phyloP scores from a whole-genome alignment of 2,888 invertebrate genomes.

The Asteroscopus sphinx region DNA sequence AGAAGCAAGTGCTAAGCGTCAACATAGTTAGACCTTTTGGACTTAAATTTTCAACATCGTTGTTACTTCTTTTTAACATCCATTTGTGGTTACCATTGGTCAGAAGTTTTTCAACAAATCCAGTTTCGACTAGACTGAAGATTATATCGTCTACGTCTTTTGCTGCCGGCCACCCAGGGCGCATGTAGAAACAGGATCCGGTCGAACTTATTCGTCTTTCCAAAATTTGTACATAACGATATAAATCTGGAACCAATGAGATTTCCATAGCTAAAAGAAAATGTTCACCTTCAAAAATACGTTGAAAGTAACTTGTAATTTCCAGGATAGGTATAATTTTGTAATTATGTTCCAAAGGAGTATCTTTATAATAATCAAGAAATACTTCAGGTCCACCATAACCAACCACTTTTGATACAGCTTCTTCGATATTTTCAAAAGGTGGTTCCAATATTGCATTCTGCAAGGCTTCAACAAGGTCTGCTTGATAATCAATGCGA shows the following conservation, averaged over 20 bases:
- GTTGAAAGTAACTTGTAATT: slow-evolving; percentile 49
- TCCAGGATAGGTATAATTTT: slow-evolving; percentile 51
- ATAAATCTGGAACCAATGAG: slow-evolving; percentile 45
- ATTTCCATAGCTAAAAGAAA: slow-evolving; percentile 65
- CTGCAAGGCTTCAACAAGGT: slow-evolving; percentile 69
- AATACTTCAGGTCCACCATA: slow-evolving; percentile 66
- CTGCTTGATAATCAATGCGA: slow-evolving; percentile 75
- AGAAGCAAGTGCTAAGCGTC: slow-evolving; percentile 68
- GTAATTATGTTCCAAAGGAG: slow-evolving; percentile 58
- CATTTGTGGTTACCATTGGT: slow-evolving; percentile 34
- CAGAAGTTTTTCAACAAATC: slow-evolving; percentile 58
- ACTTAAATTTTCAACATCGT: slow-evolving; percentile 17
- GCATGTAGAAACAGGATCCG: slow-evolving; percentile 65
- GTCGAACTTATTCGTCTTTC: slow-evolving; percentile 57
- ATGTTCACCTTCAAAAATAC: slow-evolving; percentile 65
- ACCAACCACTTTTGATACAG: slow-evolving; percentile 62
- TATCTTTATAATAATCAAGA: slow-evolving; percentile 60
- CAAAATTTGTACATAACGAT: slow-evolving; percentile 64
- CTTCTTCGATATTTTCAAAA: slow-evolving; percentile 62
- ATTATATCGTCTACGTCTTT: slow-evolving; percentile 58
- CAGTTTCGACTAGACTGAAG: slow-evolving; percentile 63
- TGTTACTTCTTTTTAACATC: slow-evolving; percentile 16
- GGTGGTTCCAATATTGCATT: slow-evolving; percentile 66
- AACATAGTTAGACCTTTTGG: slow-evolving; percentile 57
- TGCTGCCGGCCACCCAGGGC: slow-evolving; percentile 74